Conservation (phyloP, 2,797 vertebrate genomes). For the Caiman crocodilus region DNA sequence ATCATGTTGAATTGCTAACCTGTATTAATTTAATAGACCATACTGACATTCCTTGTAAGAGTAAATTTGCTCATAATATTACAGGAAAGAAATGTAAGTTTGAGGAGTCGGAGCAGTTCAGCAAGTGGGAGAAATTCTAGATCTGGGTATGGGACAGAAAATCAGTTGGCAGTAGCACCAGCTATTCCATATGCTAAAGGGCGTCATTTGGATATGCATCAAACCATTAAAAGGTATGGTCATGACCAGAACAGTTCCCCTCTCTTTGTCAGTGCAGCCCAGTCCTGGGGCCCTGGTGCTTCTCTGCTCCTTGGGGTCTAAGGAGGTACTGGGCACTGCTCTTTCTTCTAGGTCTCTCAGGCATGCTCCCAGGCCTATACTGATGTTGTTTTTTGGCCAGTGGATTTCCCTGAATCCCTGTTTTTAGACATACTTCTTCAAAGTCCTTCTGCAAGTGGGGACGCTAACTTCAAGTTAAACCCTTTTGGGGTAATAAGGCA, state of each 20-base stretch:
- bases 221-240: slow-evolving; percentile 70
- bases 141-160: slow-evolving; percentile 21
- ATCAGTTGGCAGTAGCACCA: neutral
- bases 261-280: fast-evolving
- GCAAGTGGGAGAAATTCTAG: slow-evolving; percentile 52
- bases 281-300: neutral
- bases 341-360: fast-evolving
- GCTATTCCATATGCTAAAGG: slow-evolving; percentile 1
- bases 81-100: slow-evolving; percentile 60
- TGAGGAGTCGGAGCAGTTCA: slow-evolving; percentile 49
- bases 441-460: neutral
- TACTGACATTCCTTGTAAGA: slow-evolving; percentile 17
- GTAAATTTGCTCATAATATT: slow-evolving; percentile 50
- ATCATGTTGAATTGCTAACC: slow-evolving; percentile 21
- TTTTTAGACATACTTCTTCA: neutral
- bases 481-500: neutral
- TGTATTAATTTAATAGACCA: slow-evolving; percentile 30
- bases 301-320: fast-evolving
- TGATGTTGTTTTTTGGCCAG: neutral
- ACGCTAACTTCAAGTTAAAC: neutral
- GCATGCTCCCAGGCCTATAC: fast-evolving
- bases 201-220: neutral
- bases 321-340: fast-evolving
- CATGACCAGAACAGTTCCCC: neutral
- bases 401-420: neutral